A percentile compares a stretch with the other conserved stretches of the same genome.
Conservation (phyloP, 1,140 invertebrate genomes). For the Zaprionus camerounensis region DNA sequence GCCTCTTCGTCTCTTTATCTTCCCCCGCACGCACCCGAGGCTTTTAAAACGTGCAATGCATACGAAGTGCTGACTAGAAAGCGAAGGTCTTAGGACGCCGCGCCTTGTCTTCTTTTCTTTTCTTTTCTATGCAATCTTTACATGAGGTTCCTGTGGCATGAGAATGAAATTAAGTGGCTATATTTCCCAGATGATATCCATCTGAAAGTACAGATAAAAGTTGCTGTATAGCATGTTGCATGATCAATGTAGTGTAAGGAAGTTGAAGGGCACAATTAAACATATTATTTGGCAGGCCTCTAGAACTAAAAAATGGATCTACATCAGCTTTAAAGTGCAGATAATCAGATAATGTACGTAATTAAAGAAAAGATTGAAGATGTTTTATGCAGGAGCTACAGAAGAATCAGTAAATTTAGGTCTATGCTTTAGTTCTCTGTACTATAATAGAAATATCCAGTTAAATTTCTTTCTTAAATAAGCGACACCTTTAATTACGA, state of each 20-base stretch:
- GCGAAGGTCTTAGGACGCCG: neutral
- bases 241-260: too few species aligned
- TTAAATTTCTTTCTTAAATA: too few species aligned
- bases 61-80: neutral
- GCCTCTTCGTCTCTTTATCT: neutral
- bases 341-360: too few species aligned
- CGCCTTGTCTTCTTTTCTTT: neutral
- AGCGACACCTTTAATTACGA: neutral
- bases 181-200: neutral
- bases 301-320: too few species aligned
- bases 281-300: too few species aligned
- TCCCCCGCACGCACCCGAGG: neutral
- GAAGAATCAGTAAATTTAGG: too few species aligned
- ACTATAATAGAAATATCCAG: too few species aligned
- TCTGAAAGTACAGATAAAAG: neutral
- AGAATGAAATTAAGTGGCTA: neutral
- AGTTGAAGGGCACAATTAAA: too few species aligned
- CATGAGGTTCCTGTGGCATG: neutral
- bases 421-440: too few species aligned
- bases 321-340: too few species aligned
- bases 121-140: neutral
- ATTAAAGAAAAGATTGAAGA: too few species aligned
- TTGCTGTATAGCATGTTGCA: neutral
- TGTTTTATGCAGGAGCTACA: too few species aligned
- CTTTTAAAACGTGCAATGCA: constrained; percentile 37